Evolutionary conservation across 2,888 invertebrate species (phyloP), one percentile per base, ranked within the genome.

Genomic region (Anarsia innoxiella): DNA sequence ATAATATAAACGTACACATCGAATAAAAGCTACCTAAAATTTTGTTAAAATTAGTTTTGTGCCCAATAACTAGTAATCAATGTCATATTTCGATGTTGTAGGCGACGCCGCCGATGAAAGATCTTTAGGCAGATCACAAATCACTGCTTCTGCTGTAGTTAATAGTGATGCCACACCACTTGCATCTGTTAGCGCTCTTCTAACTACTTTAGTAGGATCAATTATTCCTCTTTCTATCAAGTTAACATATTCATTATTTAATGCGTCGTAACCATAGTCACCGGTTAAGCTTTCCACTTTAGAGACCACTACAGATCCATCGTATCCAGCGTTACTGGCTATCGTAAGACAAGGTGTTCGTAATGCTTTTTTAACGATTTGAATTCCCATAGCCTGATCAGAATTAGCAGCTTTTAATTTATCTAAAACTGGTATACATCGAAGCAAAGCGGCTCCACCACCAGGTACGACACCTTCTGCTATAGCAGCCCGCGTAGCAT

Each of bases 381-480:
- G 89, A 48, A 97, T 90, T 42, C 96, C 83, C 29, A 58, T 88
- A 51, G 89, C 88, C 73, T 96, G 95, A 67, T 97, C 96, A 3
- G 78, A 70, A 66, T 96, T 96, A 5, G 69, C 64, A 1, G 89
- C 75, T 43, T 88, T 87, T 2, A 96, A 56, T 2, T 58, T 62
- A 3, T 92, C 88, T 16, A 97, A 78, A 23, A 86, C 77, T 28
- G 91, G 88, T 39, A 94, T 88, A 69, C 95, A 94, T 46, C 95
- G 87, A 14, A 98, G 75, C 10, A 97, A 87, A 30, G 97, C 97
- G 49, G 92, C 91, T 39, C 96, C 96, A 71, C 97, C 97, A 43
- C 97, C 97, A 40, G 97, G 94, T 45, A 97, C 97, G 62, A 98
- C 95, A 31, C 97, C 97, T 84, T 97, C 97, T 68, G 96, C 94